phyloP scores from a whole-genome alignment of 2,888 invertebrate species.

The Drosophila pegasa region DNA sequence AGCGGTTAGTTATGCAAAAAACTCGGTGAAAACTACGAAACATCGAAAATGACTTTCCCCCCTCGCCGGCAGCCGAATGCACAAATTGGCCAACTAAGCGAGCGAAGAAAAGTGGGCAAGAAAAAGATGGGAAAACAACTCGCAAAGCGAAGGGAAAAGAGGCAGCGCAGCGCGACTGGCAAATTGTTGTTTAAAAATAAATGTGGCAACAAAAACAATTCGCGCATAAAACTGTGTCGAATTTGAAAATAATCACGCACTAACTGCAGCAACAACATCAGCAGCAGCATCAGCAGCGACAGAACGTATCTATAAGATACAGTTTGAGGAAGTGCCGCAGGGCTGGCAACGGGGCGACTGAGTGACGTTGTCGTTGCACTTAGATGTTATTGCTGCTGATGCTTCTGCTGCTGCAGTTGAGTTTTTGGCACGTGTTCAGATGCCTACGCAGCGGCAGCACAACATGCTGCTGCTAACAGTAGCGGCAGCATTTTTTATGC shows the following conservation, averaged over 20 bases:
- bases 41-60: constrained; percentile 75
- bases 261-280: constrained; percentile 61
- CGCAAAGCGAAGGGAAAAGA: constrained; percentile 52
- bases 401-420: constrained; percentile 15
- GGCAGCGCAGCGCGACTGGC: constrained; percentile 43
- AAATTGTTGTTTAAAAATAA: constrained; percentile 73
- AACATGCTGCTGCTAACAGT: constrained; percentile 5
- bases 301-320: constrained; percentile 50
- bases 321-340: constrained; percentile 49
- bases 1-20: constrained; percentile 70
- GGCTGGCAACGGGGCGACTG: constrained; percentile 57
- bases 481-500: constrained; percentile 65
- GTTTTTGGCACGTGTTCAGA: constrained; percentile 76
- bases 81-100: constrained; percentile 51
- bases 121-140: constrained; percentile 24
- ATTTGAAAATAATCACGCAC: constrained; percentile 80
- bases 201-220: constrained; percentile 73
- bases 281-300: constrained; percentile 5
- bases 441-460: constrained; percentile 51
- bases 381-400: constrained; percentile 39
- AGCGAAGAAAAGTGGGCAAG: constrained; percentile 23
- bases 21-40: constrained; percentile 66
- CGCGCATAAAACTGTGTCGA: constrained; percentile 77
- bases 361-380: constrained; percentile 75
- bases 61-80: constrained; percentile 17